Percentiles rank a stretch among this genome's conserved stretches.
Evolutionary conservation across 2,888 invertebrate genomes (phyloP).

Genomic region (Dasypolia templi): DNA sequence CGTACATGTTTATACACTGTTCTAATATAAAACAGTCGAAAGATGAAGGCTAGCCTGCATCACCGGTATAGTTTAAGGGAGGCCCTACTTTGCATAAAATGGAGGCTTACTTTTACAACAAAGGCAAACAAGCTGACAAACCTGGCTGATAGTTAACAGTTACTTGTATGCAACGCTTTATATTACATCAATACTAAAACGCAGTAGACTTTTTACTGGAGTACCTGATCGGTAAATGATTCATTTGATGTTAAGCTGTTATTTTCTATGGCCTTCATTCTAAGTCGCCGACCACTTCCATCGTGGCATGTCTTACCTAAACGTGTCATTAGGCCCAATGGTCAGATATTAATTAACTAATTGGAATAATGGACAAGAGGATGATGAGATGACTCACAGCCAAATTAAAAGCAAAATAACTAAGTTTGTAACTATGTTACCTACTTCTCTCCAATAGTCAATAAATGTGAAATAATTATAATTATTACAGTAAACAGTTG

Average conservation of each 20-base stretch:
- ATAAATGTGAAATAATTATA: too few relatives aligned
- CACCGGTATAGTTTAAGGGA: constrained; percentile 51
- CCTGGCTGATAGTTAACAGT: constrained; percentile 30
- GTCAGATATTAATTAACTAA: not conserved
- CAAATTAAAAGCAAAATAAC: too few relatives aligned
- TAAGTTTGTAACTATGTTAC: too few relatives aligned
- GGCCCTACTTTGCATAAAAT: constrained; percentile 65
- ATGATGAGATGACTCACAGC: not conserved
- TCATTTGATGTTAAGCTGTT: not conserved
- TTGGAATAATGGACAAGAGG: not conserved
- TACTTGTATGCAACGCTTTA: not conserved
- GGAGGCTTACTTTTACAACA: constrained; percentile 48
- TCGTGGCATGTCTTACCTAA: not conserved
- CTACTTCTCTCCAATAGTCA: too few relatives aligned
- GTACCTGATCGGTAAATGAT: not conserved
- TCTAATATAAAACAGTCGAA: constrained; percentile 7
- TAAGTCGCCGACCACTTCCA: too few relatives aligned
- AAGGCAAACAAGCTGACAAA: constrained; percentile 56
- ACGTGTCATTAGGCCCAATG: constrained; percentile 3
- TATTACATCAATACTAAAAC: not conserved
- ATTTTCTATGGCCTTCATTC: not conserved
- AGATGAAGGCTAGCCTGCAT: constrained; percentile 44
- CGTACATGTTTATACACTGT: not conserved
- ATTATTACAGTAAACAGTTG: too few relatives aligned
- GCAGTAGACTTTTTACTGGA: not conserved